phyloP scores from a whole-genome alignment of 2,113 vertebrate species.

The Psilopsiagon aurifrons region DNA sequence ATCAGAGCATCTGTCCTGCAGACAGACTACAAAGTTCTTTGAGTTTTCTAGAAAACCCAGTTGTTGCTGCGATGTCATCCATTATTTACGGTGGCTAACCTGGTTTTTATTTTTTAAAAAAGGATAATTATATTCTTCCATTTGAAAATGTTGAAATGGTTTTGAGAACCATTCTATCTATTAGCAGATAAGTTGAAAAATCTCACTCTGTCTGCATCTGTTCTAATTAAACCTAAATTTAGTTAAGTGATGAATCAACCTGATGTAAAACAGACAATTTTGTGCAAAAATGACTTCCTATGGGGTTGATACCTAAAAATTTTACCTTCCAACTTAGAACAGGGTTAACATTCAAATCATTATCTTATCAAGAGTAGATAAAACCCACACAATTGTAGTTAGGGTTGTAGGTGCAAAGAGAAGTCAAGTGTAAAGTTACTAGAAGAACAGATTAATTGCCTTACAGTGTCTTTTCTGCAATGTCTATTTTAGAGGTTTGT shows the following conservation, averaged over 20 bases:
- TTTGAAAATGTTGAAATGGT: background rate
- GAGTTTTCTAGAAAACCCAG: background rate
- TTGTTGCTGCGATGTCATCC: background rate
- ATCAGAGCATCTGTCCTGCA: background rate
- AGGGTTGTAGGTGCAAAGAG: background rate
- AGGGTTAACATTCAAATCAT: background rate
- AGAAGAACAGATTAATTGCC: background rate
- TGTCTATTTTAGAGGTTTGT: background rate
- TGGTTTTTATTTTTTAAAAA: background rate
- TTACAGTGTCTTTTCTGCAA: background rate
- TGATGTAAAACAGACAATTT: background rate
- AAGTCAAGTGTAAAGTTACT: background rate
- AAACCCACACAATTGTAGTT: background rate
- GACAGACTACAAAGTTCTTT: accelerated
- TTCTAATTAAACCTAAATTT: background rate
- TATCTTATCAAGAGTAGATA: background rate
- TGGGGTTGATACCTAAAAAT: background rate
- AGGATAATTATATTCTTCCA: background rate
- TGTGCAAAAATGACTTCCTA: background rate
- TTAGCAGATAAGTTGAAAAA: background rate
- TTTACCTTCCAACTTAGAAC: background rate
- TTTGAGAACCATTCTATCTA: background rate
- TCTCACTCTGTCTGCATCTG: background rate
- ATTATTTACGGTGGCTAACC: background rate
- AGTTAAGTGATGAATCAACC: background rate